Conservation (phyloP, 2,113 vertebrate species). For the Syrrhaptes paradoxus region DNA sequence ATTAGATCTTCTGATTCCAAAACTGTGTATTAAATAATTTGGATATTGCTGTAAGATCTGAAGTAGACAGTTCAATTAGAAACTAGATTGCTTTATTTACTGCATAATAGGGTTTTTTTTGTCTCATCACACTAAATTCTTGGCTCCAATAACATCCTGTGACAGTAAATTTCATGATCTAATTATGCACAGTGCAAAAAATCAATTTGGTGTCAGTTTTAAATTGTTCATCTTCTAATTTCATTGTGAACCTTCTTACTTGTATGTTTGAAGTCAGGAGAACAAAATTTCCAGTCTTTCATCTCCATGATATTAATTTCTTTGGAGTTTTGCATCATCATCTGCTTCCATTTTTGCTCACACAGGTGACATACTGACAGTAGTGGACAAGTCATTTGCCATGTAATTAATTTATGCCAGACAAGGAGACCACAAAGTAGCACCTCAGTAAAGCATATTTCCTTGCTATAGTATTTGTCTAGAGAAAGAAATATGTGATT, state of each 20-base stretch:
- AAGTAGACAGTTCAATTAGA: background rate
- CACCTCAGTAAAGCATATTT: background rate
- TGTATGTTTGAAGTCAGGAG: background rate
- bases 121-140: background rate
- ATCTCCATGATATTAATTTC: background rate
- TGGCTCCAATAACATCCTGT: background rate
- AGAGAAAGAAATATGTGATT: background rate
- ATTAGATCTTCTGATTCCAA: background rate
- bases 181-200: background rate
- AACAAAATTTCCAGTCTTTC: background rate
- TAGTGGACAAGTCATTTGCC: background rate
- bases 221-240: background rate
- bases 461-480: background rate
- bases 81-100: background rate
- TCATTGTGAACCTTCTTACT: background rate
- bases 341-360: background rate
- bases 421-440: background rate
- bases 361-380: background rate
- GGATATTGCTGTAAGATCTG: background rate
- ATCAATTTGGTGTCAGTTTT: background rate
- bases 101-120: background rate
- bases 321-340: background rate
- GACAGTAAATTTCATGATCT: background rate
- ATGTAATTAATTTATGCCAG: background rate
- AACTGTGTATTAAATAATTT: background rate